phyloP scores from a whole-genome alignment of 1,140 invertebrate species.

The Gyrodactylus bullatarudis region DNA sequence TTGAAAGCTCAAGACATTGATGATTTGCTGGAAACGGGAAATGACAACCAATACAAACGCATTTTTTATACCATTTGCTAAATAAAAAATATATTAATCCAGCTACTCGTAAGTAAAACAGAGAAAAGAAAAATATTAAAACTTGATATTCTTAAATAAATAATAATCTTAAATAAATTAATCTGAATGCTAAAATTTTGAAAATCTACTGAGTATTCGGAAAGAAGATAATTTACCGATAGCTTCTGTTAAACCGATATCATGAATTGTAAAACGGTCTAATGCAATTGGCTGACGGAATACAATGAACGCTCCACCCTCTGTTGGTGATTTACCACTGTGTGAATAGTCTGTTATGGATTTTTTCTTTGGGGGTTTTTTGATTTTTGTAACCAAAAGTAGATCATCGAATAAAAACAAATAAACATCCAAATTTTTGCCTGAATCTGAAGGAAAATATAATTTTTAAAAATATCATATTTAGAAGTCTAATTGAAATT shows the following conservation, averaged over 20 bases:
- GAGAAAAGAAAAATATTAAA: neutral
- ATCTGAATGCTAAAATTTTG: slow-evolving; percentile 8
- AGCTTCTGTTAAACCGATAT: slow-evolving; percentile 26
- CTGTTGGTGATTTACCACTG: slow-evolving; percentile 10
- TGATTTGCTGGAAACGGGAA: slow-evolving; percentile 4
- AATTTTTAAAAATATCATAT: neutral
- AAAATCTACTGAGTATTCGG: neutral
- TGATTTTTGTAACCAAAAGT: slow-evolving; percentile 30
- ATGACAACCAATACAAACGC: slow-evolving; percentile 5
- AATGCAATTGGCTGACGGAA: slow-evolving; percentile 32
- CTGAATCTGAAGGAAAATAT: slow-evolving; percentile 18
- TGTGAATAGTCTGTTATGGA: neutral
- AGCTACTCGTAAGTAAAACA: neutral
- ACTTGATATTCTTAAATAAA: neutral
- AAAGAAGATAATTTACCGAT: slow-evolving; percentile 14
- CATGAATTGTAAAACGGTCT: slow-evolving; percentile 32
- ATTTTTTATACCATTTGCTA: slow-evolving; percentile 6
- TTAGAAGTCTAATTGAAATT: neutral
- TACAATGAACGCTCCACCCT: slow-evolving; percentile 26
- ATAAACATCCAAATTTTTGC: slow-evolving; percentile 27
- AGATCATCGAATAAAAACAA: slow-evolving; percentile 36
- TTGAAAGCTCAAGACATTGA: slow-evolving; percentile 1
- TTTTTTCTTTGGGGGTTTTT: slow-evolving; percentile 27
- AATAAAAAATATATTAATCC: neutral
- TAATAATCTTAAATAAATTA: neutral